Conservation (phyloP, 1,140 invertebrate species). For the Sminthurides bifidus region DNA sequence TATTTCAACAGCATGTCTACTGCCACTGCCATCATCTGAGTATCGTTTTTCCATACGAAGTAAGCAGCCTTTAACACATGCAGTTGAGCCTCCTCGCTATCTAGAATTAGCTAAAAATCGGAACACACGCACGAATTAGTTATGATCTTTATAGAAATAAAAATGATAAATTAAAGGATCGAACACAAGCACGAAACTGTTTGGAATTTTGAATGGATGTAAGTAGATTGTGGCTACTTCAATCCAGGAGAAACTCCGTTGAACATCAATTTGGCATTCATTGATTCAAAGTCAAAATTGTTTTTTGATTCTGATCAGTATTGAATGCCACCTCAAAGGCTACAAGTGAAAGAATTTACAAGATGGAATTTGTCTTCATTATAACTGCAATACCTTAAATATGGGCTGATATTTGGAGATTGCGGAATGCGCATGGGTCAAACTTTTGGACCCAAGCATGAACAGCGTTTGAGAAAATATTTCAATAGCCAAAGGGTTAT, state of each 20-base stretch:
- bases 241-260: too few species aligned
- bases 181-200: too few species aligned
- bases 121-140: too few species aligned
- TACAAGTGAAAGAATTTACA: too few species aligned
- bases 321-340: too few species aligned
- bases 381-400: slow-evolving; percentile 59
- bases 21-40: slow-evolving; percentile 92
- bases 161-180: too few species aligned
- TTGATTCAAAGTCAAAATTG: too few species aligned
- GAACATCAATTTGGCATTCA: too few species aligned
- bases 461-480: slow-evolving; percentile 92
- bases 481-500: slow-evolving; percentile 87
- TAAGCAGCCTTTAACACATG: slow-evolving; percentile 85
- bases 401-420: slow-evolving; percentile 93
- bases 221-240: too few species aligned
- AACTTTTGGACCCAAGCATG: slow-evolving; percentile 87
- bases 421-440: slow-evolving; percentile 94
- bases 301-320: too few species aligned
- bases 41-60: slow-evolving; percentile 86
- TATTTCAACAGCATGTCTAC: slow-evolving; percentile 96
- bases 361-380: not conserved
- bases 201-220: too few species aligned
- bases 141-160: too few species aligned
- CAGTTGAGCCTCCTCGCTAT: slow-evolving; percentile 90
- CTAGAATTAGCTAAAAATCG: slow-evolving; percentile 35